Base-by-base conservation (phyloP, 1,140 invertebrate species). In the Listronotus bonariensis region DNA sequence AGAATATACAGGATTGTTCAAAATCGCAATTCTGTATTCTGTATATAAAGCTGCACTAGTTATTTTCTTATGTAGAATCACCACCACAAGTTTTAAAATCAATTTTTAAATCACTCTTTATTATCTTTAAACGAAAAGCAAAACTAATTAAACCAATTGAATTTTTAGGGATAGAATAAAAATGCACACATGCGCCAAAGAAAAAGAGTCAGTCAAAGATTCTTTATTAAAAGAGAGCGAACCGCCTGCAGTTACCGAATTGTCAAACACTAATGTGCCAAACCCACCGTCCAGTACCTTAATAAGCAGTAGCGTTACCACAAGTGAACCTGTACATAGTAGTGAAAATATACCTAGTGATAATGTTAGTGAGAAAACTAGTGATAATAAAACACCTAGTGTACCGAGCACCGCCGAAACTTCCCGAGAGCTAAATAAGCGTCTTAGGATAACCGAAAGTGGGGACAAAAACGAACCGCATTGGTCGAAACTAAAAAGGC, bases 401-500 rank as follows among this genome's bases (percentile, higher is more conserved):
- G 55, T 26, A 26, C 20, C 20, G 36, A 14, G 14, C 34, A 9
- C 5, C 49, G 11, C 40, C 32, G 20, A 12, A 54, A 31, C 18
- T 20, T 3, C 14, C 61, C 18, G 49, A 49, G 12, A 57, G 57
- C 40, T 36, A 59, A 14, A 40, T 34, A 6, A 68, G 48, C 40
- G 34, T 3, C 20, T 26, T 26, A 26, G 5, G 20, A 3, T 5
- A 26, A 26, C 51, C 42, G 65, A 69, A 36, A 68, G 56, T 58
- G 51, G 20, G 15, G 70, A 76, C 43, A 75, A 70, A 51, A 70
- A 57, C 32, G 74, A 73, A 36, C 61, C 75, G 64, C 82, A 82
- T 34, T 85, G 84, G 84, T 79, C 74, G 14, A 85, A 84, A 76
- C 70, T 85, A 31, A 85, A 85, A 74, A 82, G 83, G 83, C 83